Evolutionary conservation across 2,888 invertebrate genomes (phyloP), one percentile per base, ranked within the genome.

Genomic region (Schizotus pectinicornis): DNA sequence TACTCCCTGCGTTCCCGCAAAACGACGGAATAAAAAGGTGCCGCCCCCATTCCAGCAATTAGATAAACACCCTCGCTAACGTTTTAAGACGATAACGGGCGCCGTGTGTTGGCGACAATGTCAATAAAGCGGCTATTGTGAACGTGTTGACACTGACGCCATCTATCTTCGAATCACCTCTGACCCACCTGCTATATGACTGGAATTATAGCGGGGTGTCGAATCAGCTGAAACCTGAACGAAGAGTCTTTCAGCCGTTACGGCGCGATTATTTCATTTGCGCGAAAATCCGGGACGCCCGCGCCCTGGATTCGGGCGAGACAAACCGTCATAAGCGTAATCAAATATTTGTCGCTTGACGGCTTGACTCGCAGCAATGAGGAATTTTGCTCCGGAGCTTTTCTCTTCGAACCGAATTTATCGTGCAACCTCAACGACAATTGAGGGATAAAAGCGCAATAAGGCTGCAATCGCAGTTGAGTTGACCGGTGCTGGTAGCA

Each of bases 131-230:
- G 68, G 64, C 67, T 69, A 64, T 68, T 68, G 66, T 69, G 65
- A 22, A 63, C 64, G 62, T 62, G 67, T 65, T 69, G 70, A 69
- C 71, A 68, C 62, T 68, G 59, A 57, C 62, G 64, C 63, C 68
- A 67, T 69, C 67, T 65, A 67, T 70, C 64, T 67, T 64, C 64
- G 67, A 65, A 67, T 69, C 67, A 69, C 63, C 63, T 59, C 55
- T 56, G 52, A 56, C 50, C 56, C 34, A 14, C 32, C 34, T 61
- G 57, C 61, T 63, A 67, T 68, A 63, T 63, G 64, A 59, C 37
- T 62, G 58, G 50, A 64, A 58, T 51, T 56, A 61, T 61, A 59
- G 61, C 64, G 22, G 5, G 22, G 22, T 22, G 22, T 22, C 22
- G 22, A 22, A 22, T 22, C 22, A 2, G 5, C 22, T 22, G 22